Evolutionary conservation across 2,888 invertebrate genomes (phyloP).

Genomic region (Xylocampa areola): DNA sequence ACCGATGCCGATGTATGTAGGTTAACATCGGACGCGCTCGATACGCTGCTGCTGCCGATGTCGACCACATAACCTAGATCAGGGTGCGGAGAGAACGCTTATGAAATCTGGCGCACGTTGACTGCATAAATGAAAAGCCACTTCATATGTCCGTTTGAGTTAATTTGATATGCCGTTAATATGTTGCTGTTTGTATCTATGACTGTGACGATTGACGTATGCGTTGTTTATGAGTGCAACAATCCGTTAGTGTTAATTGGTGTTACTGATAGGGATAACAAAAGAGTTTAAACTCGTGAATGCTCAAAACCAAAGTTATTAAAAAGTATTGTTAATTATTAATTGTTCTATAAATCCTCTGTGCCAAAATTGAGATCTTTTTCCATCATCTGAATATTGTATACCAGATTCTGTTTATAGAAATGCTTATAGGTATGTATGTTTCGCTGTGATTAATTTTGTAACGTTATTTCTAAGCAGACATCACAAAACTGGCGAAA

Average conservation of each 20-base stretch:
- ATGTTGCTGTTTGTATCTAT: constrained; percentile 22
- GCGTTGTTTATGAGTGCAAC: constrained; percentile 19
- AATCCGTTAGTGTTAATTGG: constrained; percentile 10
- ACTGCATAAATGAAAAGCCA: constrained; percentile 84
- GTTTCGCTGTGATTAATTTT: constrained; percentile 23
- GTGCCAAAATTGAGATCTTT: too few species aligned
- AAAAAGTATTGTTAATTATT: too few species aligned
- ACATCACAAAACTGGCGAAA: constrained; percentile 67
- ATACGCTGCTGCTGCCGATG: constrained; percentile 85
- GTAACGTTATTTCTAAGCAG: constrained; percentile 65
- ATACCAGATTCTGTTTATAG: constrained; percentile 11
- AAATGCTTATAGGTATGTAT: constrained; percentile 23
- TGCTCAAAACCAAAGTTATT: constrained; percentile 6
- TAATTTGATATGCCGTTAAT: constrained; percentile 64
- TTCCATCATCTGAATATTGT: constrained; percentile 18
- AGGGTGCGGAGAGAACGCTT: constrained; percentile 89
- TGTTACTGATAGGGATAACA: constrained; percentile 32
- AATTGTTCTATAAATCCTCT: too few species aligned
- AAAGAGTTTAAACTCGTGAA: constrained; percentile 9
- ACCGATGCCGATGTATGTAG: constrained; percentile 84
- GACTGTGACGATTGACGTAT: constrained; percentile 26
- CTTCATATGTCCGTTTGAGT: constrained; percentile 75
- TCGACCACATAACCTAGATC: constrained; percentile 90
- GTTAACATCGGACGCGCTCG: constrained; percentile 89
- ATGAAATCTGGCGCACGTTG: constrained; percentile 88